These are phyloP conservation scores for Artemia sp. DNA, from an alignment of 2,888 invertebrate genomes.

Conservation along the genomic window DNA sequence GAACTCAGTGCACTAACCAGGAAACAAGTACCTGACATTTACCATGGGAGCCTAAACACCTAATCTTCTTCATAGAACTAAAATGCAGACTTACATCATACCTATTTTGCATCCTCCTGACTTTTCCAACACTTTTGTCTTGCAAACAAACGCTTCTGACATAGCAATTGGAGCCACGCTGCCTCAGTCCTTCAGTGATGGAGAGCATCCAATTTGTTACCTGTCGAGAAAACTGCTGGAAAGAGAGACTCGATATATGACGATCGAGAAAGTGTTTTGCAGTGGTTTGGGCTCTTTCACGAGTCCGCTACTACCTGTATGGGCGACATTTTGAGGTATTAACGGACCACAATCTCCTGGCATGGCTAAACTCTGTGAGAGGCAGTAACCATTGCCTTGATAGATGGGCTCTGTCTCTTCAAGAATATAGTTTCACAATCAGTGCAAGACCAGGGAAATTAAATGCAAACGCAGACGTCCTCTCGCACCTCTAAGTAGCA, in stretches of 20 bases:
- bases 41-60: neutral
- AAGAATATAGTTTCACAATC: neutral
- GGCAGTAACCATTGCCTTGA: too few relatives aligned
- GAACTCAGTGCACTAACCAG: slow-evolving; percentile 11
- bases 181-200: neutral
- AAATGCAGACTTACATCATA: neutral
- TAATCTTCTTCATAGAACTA: neutral
- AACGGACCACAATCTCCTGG: too few relatives aligned
- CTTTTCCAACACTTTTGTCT: neutral
- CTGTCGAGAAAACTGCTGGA: neutral
- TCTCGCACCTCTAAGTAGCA: neutral
- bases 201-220: neutral
- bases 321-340: too few relatives aligned
- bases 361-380: too few relatives aligned
- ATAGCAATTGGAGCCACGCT: neutral
- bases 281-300: too few relatives aligned
- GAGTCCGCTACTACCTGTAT: too few relatives aligned
- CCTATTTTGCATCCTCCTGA: slow-evolving; percentile 1
- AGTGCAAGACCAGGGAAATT: neutral
- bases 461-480: neutral
- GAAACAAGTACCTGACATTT: slow-evolving; percentile 3
- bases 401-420: too few relatives aligned
- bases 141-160: neutral
- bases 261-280: too few relatives aligned
- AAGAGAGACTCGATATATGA: neutral